phyloP scores from a whole-genome alignment of 2,888 invertebrate genomes.

The Adela reaumurella region DNA sequence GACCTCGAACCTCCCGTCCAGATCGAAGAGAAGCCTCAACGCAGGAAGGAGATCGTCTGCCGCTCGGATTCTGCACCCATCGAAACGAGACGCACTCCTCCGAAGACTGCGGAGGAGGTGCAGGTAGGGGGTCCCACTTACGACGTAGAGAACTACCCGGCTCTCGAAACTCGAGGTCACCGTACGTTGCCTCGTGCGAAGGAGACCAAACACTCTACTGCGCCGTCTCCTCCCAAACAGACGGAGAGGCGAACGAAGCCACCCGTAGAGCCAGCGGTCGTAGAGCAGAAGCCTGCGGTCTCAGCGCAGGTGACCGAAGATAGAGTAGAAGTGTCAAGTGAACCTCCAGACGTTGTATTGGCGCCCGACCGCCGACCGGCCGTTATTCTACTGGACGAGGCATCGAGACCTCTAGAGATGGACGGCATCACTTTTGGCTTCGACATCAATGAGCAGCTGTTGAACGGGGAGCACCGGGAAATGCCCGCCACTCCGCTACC shows the following conservation, averaged over 20 bases:
- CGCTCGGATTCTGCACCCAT: slow-evolving; percentile 8
- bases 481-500: slow-evolving; percentile 10
- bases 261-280: background rate
- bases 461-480: slow-evolving; percentile 35
- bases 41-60: slow-evolving; percentile 10
- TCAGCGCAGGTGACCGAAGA: background rate
- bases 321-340: slow-evolving; percentile 12
- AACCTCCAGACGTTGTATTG: slow-evolving; percentile 40
- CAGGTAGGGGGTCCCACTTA: slow-evolving; percentile 10
- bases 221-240: slow-evolving; percentile 1
- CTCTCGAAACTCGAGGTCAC: slow-evolving; percentile 22
- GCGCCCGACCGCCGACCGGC: slow-evolving; percentile 59
- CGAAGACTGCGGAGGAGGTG: slow-evolving; percentile 16
- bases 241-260: background rate
- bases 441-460: slow-evolving; percentile 70
- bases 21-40: background rate
- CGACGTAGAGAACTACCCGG: slow-evolving; percentile 30
- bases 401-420: slow-evolving; percentile 49
- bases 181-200: background rate
- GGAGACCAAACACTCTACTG: background rate
- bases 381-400: slow-evolving; percentile 69
- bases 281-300: background rate
- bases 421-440: slow-evolving; percentile 77
- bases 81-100: slow-evolving; percentile 10
- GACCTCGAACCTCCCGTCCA: slow-evolving; percentile 21